A percentile compares a stretch with the other conserved stretches of the same genome.
Evolutionary conservation across 2,113 vertebrate genomes (phyloP).

Genomic region (Pygathrix nemaeus): DNA sequence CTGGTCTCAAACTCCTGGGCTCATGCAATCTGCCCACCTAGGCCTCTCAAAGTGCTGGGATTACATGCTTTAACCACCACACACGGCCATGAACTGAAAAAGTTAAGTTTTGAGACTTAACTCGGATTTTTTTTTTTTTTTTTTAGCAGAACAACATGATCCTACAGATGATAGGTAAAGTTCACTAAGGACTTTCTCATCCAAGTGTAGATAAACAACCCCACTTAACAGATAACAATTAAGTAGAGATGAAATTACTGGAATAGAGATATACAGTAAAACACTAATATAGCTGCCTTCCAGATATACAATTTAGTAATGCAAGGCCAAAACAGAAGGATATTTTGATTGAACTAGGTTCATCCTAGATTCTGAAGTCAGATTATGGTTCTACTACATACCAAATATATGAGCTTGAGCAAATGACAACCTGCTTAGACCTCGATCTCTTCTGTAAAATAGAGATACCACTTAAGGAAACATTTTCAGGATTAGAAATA

Average conservation of each 20-base stretch:
- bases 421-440: not conserved
- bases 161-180: not conserved
- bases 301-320: not conserved
- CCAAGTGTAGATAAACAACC: not conserved
- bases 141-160: not conserved
- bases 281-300: not conserved
- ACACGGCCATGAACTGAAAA: not conserved
- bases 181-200: not conserved
- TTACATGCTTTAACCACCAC: too few species aligned
- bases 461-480: not conserved
- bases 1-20: too few species aligned
- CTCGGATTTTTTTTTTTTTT: too few species aligned
- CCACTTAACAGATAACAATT: not conserved
- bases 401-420: not conserved
- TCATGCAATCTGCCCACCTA: too few species aligned
- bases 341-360: not conserved
- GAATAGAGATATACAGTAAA: not conserved
- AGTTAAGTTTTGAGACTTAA: not conserved
- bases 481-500: not conserved
- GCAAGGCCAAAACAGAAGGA: not conserved
- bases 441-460: not conserved
- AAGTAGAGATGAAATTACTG: constrained; percentile 26
- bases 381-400: not conserved
- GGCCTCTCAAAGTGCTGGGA: too few species aligned
- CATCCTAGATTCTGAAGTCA: not conserved